These are phyloP conservation scores for Eupithecia subfuscata DNA, from an alignment of 2,888 invertebrate genomes.

Conservation along the genomic window DNA sequence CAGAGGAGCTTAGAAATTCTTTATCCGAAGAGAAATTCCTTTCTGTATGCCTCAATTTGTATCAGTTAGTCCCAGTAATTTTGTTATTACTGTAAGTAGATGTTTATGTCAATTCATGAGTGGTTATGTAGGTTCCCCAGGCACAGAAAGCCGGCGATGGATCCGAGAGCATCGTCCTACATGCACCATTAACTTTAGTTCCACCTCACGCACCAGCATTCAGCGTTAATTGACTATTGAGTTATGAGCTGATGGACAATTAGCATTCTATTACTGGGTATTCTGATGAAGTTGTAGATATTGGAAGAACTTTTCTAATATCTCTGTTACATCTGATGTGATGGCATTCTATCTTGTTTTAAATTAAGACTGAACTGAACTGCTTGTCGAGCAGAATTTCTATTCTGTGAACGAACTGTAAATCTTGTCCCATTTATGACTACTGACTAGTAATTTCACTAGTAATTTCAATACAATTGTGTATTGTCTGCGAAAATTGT, in stretches of 20 bases:
- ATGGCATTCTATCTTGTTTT: too few relatives aligned
- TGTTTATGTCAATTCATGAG: constrained; percentile 13
- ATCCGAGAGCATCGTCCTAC: constrained; percentile 70
- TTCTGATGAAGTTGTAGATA: not conserved
- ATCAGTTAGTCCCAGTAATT: not conserved
- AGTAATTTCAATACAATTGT: too few relatives aligned
- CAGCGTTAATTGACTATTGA: constrained; percentile 42
- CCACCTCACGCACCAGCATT: constrained; percentile 61
- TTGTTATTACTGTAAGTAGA: not conserved
- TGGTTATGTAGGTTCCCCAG: constrained; percentile 26
- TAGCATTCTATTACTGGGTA: constrained; percentile 31
- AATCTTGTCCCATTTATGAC: too few relatives aligned
- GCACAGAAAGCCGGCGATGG: constrained; percentile 49
- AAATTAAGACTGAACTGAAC: too few relatives aligned
- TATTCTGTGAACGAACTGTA: too few relatives aligned
- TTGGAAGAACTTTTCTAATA: not conserved
- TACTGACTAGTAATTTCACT: too few relatives aligned
- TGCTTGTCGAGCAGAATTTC: too few relatives aligned
- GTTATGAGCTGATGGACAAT: constrained; percentile 45
- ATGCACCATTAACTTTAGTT: constrained; percentile 77
- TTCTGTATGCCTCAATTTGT: not conserved
- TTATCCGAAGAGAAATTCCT: not conserved
- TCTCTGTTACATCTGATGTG: too few relatives aligned
- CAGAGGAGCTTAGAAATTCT: not conserved
- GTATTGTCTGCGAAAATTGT: too few relatives aligned